These are phyloP conservation scores for Ciconia nigra DNA, from an alignment of 2,797 vertebrate species.

Conservation along the genomic window DNA sequence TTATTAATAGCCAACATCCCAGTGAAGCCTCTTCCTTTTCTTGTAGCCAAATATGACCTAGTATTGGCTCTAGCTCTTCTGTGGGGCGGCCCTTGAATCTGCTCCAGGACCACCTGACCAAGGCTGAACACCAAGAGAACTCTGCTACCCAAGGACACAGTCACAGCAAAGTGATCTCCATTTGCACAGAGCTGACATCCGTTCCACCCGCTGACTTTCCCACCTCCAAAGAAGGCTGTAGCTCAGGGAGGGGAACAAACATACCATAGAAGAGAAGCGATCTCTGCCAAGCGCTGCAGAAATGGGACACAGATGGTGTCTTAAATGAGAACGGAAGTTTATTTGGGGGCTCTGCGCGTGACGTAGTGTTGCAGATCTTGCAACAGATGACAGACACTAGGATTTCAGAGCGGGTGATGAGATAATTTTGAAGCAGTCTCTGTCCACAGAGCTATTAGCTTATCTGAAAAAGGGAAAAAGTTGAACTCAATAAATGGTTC, in stretches of 20 bases:
- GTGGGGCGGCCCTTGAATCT: background rate
- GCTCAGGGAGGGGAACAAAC: constrained; percentile 2
- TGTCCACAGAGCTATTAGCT: background rate
- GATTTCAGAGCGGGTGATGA: background rate
- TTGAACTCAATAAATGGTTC: background rate
- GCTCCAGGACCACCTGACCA: background rate
- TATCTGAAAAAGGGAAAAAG: background rate
- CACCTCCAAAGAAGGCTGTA: background rate
- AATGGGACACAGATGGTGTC: constrained; percentile 64
- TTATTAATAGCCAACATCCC: background rate
- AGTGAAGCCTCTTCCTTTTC: accelerated
- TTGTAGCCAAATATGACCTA: background rate
- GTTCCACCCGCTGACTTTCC: background rate
- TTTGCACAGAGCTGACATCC: background rate
- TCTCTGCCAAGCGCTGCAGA: background rate
- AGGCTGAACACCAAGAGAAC: background rate
- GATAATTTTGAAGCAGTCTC: background rate
- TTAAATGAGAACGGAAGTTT: constrained; percentile 52
- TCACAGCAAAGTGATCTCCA: accelerated
- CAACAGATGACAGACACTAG: background rate
- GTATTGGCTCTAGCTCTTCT: background rate
- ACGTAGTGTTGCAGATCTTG: background rate
- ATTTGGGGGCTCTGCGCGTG: constrained; percentile 8
- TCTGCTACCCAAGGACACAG: background rate
- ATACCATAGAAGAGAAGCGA: constrained; percentile 52